Conservation (phyloP, 2,888 invertebrate species). For the Dryomyza anilis region DNA sequence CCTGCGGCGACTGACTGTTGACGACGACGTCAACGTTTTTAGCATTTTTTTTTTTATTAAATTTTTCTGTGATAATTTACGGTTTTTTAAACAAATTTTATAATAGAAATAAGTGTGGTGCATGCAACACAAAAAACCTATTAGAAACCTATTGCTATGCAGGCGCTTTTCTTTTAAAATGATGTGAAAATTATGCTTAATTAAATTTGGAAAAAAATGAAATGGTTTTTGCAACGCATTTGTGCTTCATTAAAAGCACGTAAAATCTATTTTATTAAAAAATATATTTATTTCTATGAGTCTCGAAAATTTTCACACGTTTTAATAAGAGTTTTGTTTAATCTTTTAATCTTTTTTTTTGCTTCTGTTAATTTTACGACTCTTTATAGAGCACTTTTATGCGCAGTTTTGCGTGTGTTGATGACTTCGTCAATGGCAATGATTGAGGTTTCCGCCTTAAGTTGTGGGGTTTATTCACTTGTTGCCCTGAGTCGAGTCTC, state of each 20-base stretch:
- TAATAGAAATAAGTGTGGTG: not conserved
- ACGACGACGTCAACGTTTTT: not conserved
- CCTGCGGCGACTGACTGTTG: conserved; percentile 35
- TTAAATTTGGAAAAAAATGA: not conserved
- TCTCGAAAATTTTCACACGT: conserved; percentile 51
- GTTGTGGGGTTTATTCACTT: not conserved
- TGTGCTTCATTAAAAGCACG: not conserved
- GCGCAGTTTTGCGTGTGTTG: not conserved
- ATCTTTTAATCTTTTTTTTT: conserved; percentile 2
- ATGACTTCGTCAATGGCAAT: conserved; percentile 31
- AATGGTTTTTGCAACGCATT: not conserved
- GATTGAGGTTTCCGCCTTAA: conserved; percentile 17
- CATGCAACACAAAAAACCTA: not conserved
- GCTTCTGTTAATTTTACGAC: conserved; percentile 14
- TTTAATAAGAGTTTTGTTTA: conserved; percentile 48
- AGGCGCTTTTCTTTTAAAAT: conserved; percentile 16
- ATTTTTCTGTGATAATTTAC: conserved; percentile 44
- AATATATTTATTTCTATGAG: not conserved
- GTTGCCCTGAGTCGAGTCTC: conserved; percentile 1
- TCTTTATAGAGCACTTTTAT: not conserved
- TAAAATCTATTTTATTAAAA: conserved; percentile 2
- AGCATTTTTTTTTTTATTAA: conserved; percentile 40
- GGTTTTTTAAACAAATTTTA: conserved; percentile 37
- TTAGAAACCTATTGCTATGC: too few relatives aligned
- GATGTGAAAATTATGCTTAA: conserved; percentile 20